Percentiles rank a stretch among this genome's conserved stretches.
Evolutionary conservation across 2,113 vertebrate species (phyloP).

Genomic region (Trochalopteron elliotii): DNA sequence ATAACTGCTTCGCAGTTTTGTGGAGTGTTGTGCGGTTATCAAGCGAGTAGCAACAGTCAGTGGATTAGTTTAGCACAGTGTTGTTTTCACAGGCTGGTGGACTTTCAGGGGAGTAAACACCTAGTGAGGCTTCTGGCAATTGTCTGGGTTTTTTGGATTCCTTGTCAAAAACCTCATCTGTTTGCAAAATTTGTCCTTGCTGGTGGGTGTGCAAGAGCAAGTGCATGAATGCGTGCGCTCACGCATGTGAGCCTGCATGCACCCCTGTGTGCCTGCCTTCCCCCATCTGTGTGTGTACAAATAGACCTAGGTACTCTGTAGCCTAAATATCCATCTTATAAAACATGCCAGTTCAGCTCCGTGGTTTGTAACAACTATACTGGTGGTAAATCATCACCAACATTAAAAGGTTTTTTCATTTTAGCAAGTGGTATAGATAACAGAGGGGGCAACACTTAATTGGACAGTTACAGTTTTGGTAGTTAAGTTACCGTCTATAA

Average conservation of each 20-base stretch:
- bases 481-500: constrained; percentile 60
- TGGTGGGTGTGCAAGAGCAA: neutral
- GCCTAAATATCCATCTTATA: neutral
- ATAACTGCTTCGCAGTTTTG: constrained; percentile 85
- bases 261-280: constrained; percentile 19
- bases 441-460: constrained; percentile 60
- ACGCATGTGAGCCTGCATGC: constrained; percentile 4
- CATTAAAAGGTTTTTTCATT: constrained; percentile 47
- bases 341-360: neutral
- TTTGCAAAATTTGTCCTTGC: constrained; percentile 36
- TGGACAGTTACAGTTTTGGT: constrained; percentile 67
- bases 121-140: constrained; percentile 47
- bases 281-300: neutral
- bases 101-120: constrained; percentile 58
- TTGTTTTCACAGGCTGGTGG: constrained; percentile 66
- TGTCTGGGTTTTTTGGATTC: constrained; percentile 6
- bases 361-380: neutral
- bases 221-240: constrained; percentile 28
- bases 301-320: neutral
- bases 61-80: constrained; percentile 52
- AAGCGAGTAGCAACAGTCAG: constrained; percentile 75
- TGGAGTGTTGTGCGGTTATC: constrained; percentile 74
- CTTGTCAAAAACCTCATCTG: constrained; percentile 54
- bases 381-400: constrained; percentile 11
- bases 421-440: constrained; percentile 53